Evolutionary conservation across 2,888 invertebrate species (phyloP).

Genomic region (Clanis bilineata): DNA sequence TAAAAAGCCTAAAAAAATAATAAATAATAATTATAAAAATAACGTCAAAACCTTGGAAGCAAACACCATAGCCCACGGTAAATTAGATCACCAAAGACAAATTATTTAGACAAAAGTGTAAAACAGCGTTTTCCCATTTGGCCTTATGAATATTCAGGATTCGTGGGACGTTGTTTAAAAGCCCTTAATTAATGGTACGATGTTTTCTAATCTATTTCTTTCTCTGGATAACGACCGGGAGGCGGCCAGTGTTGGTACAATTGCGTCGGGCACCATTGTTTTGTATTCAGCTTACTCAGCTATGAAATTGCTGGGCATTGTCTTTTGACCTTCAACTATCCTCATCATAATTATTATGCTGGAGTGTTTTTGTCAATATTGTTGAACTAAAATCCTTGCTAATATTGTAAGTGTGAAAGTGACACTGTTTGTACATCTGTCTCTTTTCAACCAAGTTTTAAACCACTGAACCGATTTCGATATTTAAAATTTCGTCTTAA

Average conservation of each 20-base stretch:
- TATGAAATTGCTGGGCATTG: conserved; percentile 6
- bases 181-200: conserved; percentile 17
- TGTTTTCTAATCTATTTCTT: conserved; percentile 13
- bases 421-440: no score
- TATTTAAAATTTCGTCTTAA: no score
- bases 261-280: background rate
- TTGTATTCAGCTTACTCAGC: background rate
- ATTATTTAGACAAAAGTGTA: conserved; percentile 18
- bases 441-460: no score
- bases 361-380: background rate
- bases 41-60: background rate
- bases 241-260: background rate
- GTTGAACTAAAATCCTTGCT: background rate
- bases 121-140: conserved; percentile 17
- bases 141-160: conserved; percentile 18
- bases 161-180: conserved; percentile 3
- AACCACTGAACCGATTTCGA: no score
- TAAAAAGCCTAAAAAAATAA: no score
- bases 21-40: background rate
- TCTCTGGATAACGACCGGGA: conserved; percentile 3
- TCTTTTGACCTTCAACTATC: conserved; percentile 10
- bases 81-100: conserved; percentile 9
- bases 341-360: background rate
- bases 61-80: background rate
- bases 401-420: no score